phyloP scores from a whole-genome alignment of 2,797 vertebrate species.

The Eulemur rubriventer region DNA sequence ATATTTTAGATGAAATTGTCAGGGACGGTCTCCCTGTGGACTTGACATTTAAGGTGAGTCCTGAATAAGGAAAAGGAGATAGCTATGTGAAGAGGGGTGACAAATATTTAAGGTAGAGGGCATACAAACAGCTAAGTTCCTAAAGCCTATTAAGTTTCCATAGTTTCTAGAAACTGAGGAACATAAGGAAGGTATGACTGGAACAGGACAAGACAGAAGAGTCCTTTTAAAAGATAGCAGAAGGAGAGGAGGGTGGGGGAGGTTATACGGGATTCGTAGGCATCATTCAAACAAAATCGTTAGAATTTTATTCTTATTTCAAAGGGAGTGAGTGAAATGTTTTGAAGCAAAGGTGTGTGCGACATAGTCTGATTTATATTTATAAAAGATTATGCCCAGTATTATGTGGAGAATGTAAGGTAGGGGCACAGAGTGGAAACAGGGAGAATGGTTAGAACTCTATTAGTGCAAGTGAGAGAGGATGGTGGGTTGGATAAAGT shows the following conservation, averaged over 20 bases:
- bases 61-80: neutral
- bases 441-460: neutral
- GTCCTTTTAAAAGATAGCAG: neutral
- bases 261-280: neutral
- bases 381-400: neutral
- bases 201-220: neutral
- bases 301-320: neutral
- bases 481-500: fast-evolving
- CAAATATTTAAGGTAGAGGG: neutral
- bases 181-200: neutral
- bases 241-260: neutral
- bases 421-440: neutral
- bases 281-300: too few species aligned
- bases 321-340: neutral
- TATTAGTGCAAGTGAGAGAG: neutral
- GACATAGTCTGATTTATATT: neutral
- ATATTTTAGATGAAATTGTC: neutral
- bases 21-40: neutral
- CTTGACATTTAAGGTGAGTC: neutral
- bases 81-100: neutral
- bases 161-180: neutral
- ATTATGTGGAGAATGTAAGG: neutral
- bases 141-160: neutral
- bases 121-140: neutral
- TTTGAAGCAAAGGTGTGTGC: neutral